A percentile compares a stretch with the other conserved stretches of the same genome.
Conservation (phyloP, 2,797 vertebrate species). For the Artibeus jamaicensis region DNA sequence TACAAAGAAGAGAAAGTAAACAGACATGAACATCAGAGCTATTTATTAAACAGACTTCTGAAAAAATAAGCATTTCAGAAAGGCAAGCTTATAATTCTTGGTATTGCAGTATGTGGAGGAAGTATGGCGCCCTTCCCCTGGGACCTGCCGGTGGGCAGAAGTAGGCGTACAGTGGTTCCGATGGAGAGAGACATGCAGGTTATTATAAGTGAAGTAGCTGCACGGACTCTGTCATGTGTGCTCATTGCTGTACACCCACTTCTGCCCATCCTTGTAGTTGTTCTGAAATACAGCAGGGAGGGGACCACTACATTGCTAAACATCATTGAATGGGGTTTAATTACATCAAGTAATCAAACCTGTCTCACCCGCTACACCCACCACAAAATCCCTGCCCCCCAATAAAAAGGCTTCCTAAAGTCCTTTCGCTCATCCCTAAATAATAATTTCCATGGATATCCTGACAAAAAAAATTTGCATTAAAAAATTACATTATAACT, state of each 20-base stretch:
- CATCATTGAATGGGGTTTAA: neutral
- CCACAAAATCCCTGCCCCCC: neutral
- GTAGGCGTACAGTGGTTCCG: fast-evolving
- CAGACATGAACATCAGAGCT: neutral
- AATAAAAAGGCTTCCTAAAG: neutral
- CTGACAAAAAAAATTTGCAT: neutral
- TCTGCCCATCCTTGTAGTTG: too few species aligned
- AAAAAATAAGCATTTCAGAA: neutral
- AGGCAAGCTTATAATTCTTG: neutral
- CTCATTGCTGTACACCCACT: too few species aligned
- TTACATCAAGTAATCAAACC: neutral
- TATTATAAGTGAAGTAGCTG: neutral
- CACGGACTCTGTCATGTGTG: too few species aligned
- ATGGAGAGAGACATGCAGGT: neutral
- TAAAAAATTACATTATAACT: neutral
- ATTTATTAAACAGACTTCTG: neutral
- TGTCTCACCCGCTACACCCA: neutral
- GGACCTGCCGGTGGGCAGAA: neutral
- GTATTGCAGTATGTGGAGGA: fast-evolving
- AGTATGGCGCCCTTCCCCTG: neutral
- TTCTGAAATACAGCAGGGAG: neutral
- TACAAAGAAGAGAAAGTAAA: neutral
- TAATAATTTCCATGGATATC: neutral
- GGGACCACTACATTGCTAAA: neutral
- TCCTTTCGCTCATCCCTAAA: neutral